A percentile compares a stretch with the other conserved stretches of the same genome.
phyloP scores from a whole-genome alignment of 2,888 invertebrate genomes.

The Drosophila infuscata region DNA sequence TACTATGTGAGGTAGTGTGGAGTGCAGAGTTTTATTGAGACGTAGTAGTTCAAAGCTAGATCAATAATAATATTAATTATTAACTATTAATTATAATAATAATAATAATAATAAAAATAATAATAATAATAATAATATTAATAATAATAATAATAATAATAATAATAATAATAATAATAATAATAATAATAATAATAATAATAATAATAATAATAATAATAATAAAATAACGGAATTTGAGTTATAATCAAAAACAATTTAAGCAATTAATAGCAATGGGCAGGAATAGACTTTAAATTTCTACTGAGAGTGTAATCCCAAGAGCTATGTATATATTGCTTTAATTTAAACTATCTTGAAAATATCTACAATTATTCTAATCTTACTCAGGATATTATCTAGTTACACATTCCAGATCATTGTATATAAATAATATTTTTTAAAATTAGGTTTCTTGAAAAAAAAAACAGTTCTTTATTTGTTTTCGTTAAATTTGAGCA shows the following conservation, averaged over 20 bases:
- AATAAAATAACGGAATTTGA: neutral
- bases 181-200: no score
- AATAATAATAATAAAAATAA: neutral
- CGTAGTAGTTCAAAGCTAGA: neutral
- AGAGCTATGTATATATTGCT: no score
- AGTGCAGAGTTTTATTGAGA: neutral
- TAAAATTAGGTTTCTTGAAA: no score
- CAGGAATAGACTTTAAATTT: neutral
- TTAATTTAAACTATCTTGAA: neutral
- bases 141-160: neutral
- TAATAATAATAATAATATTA: no score
- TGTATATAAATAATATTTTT: neutral
- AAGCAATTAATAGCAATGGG: neutral
- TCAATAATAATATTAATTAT: neutral
- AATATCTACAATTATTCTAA: neutral
- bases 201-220: neutral
- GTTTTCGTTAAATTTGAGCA: neutral
- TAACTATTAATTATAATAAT: neutral
- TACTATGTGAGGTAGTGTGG: neutral
- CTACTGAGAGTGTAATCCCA: neutral
- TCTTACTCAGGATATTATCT: neutral
- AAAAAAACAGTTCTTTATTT: neutral
- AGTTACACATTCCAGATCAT: neutral
- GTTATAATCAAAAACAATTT: neutral
- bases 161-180: neutral